Evolutionary conservation across 2,888 invertebrate genomes (phyloP), one percentile per base, ranked within the genome.

Genomic region (Scaptomyza cyrtandrae): DNA sequence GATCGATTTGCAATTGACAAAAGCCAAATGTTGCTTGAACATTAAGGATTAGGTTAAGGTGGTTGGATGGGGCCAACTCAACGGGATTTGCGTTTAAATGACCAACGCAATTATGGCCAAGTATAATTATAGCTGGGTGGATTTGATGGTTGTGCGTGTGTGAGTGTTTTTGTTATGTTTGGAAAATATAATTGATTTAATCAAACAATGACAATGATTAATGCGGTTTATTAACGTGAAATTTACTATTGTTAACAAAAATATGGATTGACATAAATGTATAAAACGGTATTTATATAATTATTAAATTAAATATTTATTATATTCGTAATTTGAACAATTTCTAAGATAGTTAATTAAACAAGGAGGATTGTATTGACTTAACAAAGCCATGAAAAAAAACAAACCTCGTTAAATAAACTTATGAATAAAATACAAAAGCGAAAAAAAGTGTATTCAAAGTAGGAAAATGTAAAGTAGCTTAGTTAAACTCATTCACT

Each of bases 51-150:
- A 24, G 41, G 6, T 16, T 16, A 5, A 19, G 29, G 31, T 9
- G n/a, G n/a, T n/a, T n/a, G n/a, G n/a, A n/a, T 16, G 16, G 10
- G 16, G 54, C 27, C 48, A 56, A 24, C 56, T 66, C 27, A 55
- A 54, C 16, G 56, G 61, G 64, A 81, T 69, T 69, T 73, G 55
- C 60, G 71, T 70, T 72, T 56, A 80, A 81, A 80, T 83, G 83
- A 63, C 78, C 71, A 74, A 80, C 71, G 83, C 70, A 78, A 82
- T 83, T 82, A 83, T 80, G 73, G 60, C 63, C 63, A 60, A 64
- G 72, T 62, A 68, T 72, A 78, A 78, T 75, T 70, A 65, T 58
- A 31, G n/a, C 27, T 9, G 33, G 33, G 33, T 10, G 54, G 35
- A 24, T 53, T 37, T 29, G 24, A n/a, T n/a, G 14, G 35, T 9